Evolutionary conservation across 1,140 invertebrate genomes (phyloP).

Genomic region (Trachymyrmex septentrionalis): DNA sequence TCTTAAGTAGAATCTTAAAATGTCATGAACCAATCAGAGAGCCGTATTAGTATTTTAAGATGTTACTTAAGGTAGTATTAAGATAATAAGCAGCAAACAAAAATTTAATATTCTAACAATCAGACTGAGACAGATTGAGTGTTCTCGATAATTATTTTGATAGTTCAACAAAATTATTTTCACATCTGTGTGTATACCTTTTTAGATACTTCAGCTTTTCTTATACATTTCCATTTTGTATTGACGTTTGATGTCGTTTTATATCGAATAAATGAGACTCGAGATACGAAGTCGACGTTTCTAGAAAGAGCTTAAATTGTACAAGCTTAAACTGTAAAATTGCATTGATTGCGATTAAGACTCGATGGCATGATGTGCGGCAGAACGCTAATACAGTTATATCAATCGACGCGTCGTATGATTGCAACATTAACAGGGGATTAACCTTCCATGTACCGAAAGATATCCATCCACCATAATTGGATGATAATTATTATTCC

Average conservation of each 20-base stretch:
- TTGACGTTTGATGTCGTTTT: background rate
- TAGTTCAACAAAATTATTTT: too few relatives aligned
- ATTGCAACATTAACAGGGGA: slow-evolving; percentile 29
- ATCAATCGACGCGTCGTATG: slow-evolving; percentile 21
- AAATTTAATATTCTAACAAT: too few relatives aligned
- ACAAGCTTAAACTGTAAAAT: background rate
- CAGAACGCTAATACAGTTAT: background rate
- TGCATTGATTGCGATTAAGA: slow-evolving; percentile 12
- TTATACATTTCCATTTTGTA: background rate
- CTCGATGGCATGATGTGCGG: background rate
- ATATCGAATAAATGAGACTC: background rate
- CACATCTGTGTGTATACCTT: too few relatives aligned
- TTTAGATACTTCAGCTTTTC: background rate
- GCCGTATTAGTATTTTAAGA: too few relatives aligned
- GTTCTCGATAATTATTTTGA: too few relatives aligned
- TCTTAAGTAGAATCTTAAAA: too few relatives aligned
- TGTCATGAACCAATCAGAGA: too few relatives aligned
- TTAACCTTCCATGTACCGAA: slow-evolving; percentile 31
- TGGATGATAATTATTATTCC: slow-evolving; percentile 36
- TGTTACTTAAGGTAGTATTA: too few relatives aligned
- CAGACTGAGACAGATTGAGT: too few relatives aligned
- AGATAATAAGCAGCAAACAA: too few relatives aligned
- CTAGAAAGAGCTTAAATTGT: background rate
- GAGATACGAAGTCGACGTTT: background rate
- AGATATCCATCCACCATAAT: slow-evolving; percentile 54